Evolutionary conservation across 1,140 invertebrate genomes (phyloP).

Genomic region (Drosophila auraria): DNA sequence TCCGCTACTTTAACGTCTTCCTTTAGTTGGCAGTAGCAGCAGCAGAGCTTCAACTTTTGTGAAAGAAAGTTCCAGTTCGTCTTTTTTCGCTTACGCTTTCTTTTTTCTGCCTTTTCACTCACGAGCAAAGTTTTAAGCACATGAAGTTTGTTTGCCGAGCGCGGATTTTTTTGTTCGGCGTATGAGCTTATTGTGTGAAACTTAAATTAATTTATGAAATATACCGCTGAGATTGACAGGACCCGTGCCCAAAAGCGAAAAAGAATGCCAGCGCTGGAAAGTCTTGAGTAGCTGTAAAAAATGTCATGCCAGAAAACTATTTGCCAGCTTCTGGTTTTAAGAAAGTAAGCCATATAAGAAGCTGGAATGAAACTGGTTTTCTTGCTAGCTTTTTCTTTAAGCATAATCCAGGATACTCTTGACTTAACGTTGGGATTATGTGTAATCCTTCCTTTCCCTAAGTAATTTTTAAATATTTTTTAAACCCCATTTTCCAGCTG

Average conservation of each 20-base stretch:
- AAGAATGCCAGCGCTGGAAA: background rate
- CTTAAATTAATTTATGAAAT: constrained; percentile 80
- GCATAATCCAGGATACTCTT: background rate
- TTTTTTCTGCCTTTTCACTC: constrained; percentile 42
- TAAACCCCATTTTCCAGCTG: constrained; percentile 86
- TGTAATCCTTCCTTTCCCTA: background rate
- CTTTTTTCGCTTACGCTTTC: constrained; percentile 25
- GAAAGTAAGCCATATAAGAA: background rate
- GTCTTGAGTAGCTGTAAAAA: background rate
- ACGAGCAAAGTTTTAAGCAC: constrained; percentile 78
- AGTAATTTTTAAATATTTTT: background rate
- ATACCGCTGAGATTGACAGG: constrained; percentile 63
- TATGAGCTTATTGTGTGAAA: constrained; percentile 72
- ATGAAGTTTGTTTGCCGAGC: constrained; percentile 61
- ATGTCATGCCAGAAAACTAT: background rate
- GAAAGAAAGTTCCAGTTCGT: constrained; percentile 63
- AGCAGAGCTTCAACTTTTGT: constrained; percentile 39
- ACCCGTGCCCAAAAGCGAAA: constrained; percentile 9
- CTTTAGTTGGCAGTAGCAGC: constrained; percentile 35
- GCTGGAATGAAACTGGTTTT: background rate
- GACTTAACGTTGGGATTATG: no score
- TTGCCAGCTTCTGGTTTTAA: background rate
- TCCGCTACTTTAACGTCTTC: constrained; percentile 74
- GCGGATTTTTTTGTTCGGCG: constrained; percentile 31
- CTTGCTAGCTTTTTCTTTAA: background rate